Evolutionary conservation across 2,797 vertebrate genomes (phyloP), one percentile per base, ranked within the genome.

Genomic region (Bufotes viridis): DNA sequence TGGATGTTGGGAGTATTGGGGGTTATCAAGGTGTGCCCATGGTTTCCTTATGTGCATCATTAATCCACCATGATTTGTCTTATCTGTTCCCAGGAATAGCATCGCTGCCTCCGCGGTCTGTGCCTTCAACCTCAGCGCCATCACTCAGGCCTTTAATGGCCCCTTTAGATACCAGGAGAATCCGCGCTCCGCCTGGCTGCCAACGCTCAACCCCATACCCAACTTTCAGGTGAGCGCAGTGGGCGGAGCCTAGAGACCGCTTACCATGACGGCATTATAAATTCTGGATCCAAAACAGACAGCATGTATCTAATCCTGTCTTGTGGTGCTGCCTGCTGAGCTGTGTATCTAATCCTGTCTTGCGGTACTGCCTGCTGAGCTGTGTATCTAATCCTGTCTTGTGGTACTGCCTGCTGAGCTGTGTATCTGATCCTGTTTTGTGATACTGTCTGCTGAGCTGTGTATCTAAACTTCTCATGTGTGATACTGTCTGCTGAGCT

Each of bases 151-250:
- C 55, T 99, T 99, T 94, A 99, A 97, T 5, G 98, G 98, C 22
- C 97, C 98, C 0, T 99, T 99, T 92, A 97, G 98, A 84, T 98
- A 97, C 93, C 98, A 99, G 94, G 98, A 99, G 93, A 99, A 99
- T 92, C 98, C 98, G 14, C 96, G 98, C 92, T 98, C 98, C 89
- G 97, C 98, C 87, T 99, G 98, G 98, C 96, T 99, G 49, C 96
- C 98, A 88, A 98, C 96, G 0, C 91, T 96, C 90, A 99, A 99
- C 93, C 98, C 98, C 92, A 96, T 97, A 85, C 93, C 96, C 58
- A 95, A 96, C 90, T 96, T 96, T 85, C 96, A 96, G 96, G 96
- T 96, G 95, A 63, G 87, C 7, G 24, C 65, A 13, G 65, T 14
- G n/a, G 65, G 65, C 3, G 65, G 24, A 65, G 63, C 63, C 2